Evolutionary conservation across 2,113 vertebrate species (phyloP), one percentile per base, ranked within the genome.

Genomic region (Picathartes gymnocephalus): DNA sequence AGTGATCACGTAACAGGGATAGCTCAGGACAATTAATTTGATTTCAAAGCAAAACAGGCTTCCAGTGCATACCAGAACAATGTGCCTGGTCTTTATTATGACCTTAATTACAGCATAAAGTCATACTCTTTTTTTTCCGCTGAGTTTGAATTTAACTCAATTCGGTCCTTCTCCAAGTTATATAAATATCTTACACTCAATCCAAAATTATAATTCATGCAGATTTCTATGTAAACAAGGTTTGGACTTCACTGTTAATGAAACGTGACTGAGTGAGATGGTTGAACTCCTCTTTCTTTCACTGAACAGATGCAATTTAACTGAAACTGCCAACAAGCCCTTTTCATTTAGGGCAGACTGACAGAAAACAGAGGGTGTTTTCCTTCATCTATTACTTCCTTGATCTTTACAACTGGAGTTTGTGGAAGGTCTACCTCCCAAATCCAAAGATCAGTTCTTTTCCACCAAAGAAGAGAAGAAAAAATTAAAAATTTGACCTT

Each of bases 1-100:
- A 47, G 35, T 9, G 7, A 87, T 96, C 66, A 45, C 22, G 60
- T 78, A 88, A 57, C 65, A 93, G 79, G 76, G 74, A 74, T 92
- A 91, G 64, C 80, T 71, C 7, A 27, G 47, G 66, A n/a, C 65
- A 85, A 93, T 93, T 95, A 84, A 92, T 92, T 68, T 88, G 57
- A 92, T 95, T 95, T 86, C 50, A 82, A 97, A 96, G 73, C 45
- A 91, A 94, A 95, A 88, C 74, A 78, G 82, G 20, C 48, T 95
- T 74, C 31, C 76, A 44, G 20, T 16, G 8, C 20, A 68, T 35
- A 74, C 7, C 13, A 37, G 8, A 85, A 87, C 27, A 83, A 70
- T 27, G 17, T 35, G 54, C 17, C 39, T 54, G 47, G 11, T 8
- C 88, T 91, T 78, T 80, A 56, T 51, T 47, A 66, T 21, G 13